These are phyloP conservation scores for Eupithecia insigniata DNA, from an alignment of 2,888 invertebrate species.

Conservation along the genomic window DNA sequence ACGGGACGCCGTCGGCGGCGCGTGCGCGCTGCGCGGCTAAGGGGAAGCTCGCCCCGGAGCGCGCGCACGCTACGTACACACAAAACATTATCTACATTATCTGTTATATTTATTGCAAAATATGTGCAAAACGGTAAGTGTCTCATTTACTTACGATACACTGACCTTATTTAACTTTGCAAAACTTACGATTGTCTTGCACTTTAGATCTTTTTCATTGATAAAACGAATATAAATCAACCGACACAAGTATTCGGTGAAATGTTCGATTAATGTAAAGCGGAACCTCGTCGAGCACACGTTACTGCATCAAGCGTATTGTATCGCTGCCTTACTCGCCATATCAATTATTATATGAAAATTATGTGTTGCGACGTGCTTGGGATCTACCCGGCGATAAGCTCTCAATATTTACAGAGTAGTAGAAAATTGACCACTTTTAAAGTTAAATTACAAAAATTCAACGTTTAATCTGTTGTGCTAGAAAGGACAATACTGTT, in stretches of 20 bases:
- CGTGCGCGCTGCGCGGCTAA: conserved; percentile 50
- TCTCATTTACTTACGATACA: conserved; percentile 78
- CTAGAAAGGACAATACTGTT: conserved; percentile 76
- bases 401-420: conserved; percentile 83
- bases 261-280: conserved; percentile 72
- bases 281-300: conserved; percentile 76
- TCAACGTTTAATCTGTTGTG: conserved; percentile 73
- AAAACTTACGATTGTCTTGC: conserved; percentile 77
- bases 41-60: conserved; percentile 64
- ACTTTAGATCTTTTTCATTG: conserved; percentile 67
- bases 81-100: conserved; percentile 70
- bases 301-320: conserved; percentile 80
- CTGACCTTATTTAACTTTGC: conserved; percentile 71
- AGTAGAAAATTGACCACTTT: conserved; percentile 83
- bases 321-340: conserved; percentile 67
- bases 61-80: conserved; percentile 41
- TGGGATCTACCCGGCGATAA: conserved; percentile 80
- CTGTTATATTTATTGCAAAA: conserved; percentile 80
- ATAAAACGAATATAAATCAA: conserved; percentile 76
- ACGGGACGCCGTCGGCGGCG: conserved; percentile 24
- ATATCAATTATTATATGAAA: conserved; percentile 68
- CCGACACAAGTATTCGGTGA: conserved; percentile 78
- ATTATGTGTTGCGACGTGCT: conserved; percentile 77
- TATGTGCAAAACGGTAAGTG: conserved; percentile 83
- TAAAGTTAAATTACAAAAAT: conserved; percentile 80